phyloP scores from a whole-genome alignment of 2,888 invertebrate species.

The Embidobia sp. region DNA sequence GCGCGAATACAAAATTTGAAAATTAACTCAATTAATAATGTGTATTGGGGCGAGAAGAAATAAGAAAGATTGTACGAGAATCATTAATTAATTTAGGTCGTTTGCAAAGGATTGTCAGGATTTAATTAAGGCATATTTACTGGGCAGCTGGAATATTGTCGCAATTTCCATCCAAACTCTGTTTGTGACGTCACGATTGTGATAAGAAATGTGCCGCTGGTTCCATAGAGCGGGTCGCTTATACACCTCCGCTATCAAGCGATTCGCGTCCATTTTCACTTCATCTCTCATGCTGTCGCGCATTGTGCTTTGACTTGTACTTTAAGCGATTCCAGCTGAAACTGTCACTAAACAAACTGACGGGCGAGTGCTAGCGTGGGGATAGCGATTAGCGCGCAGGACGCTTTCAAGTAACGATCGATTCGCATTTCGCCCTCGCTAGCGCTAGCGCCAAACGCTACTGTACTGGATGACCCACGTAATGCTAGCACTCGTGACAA shows the following conservation, averaged over 20 bases:
- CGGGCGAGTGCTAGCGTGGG: conserved; percentile 77
- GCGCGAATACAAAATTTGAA: too few species aligned
- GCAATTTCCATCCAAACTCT: conserved; percentile 81
- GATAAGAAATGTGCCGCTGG: conserved; percentile 79
- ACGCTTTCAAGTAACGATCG: conserved; percentile 76
- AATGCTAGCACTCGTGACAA: background rate
- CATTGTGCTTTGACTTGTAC: conserved; percentile 23
- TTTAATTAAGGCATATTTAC: conserved; percentile 71
- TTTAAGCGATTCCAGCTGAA: conserved; percentile 30
- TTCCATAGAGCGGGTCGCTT: conserved; percentile 81
- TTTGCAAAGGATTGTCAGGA: too few species aligned
- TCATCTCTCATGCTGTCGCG: conserved; percentile 73
- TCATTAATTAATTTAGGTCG: too few species aligned
- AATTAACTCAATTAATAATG: background rate
- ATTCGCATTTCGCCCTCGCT: conserved; percentile 77
- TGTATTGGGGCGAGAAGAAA: too few species aligned
- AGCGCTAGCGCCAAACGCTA: conserved; percentile 73
- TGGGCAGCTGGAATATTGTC: conserved; percentile 76
- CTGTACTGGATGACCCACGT: conserved; percentile 19
- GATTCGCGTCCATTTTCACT: conserved; percentile 79
- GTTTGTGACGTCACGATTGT: conserved; percentile 80
- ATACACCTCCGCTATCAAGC: conserved; percentile 79
- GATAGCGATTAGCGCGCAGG: conserved; percentile 79
- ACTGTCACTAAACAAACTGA: conserved; percentile 65
- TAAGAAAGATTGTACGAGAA: background rate